Base-by-base conservation (phyloP, 2,888 invertebrate species). In the Cephus spinipes region DNA sequence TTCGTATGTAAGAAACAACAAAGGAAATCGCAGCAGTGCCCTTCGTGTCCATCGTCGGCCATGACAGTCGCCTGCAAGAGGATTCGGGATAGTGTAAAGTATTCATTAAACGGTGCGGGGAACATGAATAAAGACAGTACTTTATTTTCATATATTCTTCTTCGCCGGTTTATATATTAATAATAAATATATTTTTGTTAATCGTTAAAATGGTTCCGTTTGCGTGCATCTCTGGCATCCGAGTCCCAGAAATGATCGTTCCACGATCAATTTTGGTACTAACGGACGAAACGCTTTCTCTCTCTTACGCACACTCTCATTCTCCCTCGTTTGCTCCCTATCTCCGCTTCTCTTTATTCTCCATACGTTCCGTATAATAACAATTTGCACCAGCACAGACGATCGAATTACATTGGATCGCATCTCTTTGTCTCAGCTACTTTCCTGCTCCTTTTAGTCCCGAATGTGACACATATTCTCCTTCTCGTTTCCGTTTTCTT, bases 101-200 rank as follows among this genome's bases (percentile, higher is more conserved):
- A 30, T 23, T 36, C 33, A 73, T 55, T 40, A 30, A 77, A 73
- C 36, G 74, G 75, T n/a, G 73, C 73, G 73, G 69, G 40, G 84
- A 84, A 85, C 85, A 81, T 87, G 84, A 86, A 87, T 88, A 87
- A 86, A 87, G 87, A 87, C 84, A 86, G 82, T 85, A 85, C 81
- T 87, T 87, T 86, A 87, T 87, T 87, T 85, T 84, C 85, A 87
- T 87, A 86, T 87, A 86, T 85, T 34, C 78, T 78, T 81, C 81
- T 81, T 86, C 82, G 81, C 84, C 83, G 83, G 79, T 86, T 84
- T 86, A 86, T 85, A 82, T 77, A 83, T 85, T 83, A 84, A 85
- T 86, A 86, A 86, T 87, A 87, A 85, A 87, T 87, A 86, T 86
- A 86, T 84, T 83, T 85, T 85, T 81, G 79, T 84, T 81, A 83